Base-by-base conservation (phyloP, 2,113 vertebrate species). In the Lagopus muta region DNA sequence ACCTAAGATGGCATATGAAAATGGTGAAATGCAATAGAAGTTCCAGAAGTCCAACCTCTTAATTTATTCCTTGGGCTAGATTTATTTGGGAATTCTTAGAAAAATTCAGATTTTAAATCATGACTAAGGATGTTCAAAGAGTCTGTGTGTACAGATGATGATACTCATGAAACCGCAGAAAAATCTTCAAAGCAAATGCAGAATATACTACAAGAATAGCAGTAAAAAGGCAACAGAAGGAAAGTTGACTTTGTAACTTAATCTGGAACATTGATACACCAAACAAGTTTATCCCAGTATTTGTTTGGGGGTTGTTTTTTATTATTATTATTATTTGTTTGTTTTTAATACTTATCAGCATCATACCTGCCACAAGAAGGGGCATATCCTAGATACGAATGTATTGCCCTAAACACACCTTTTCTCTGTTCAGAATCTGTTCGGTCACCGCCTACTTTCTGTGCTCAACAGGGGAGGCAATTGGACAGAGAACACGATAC, bases 311-410 rank as follows among this genome's bases (percentile, higher is more conserved):
- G 10, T 24, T 52, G 24, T 54, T 13, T 54, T 9, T 38, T 38
- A 38, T 38, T 38, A 38, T 54, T 7, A 4, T 54, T 17, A n/a
- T n/a, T n/a, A n/a, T 47, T 60, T 62, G 22, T 22, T 60, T 30
- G 65, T 8, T 32, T n/a, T 20, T 57, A 58, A 58, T 58, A n/a
- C 18, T 13, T 16, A 40, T 34, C 30, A 67, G 34, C 22, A 70
- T 12, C 4, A 5, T 21, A 25, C 1, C 48, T 20, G 17, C 28
- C 20, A 57, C 40, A 17, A 6, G 28, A 80, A 64, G 0, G 0
- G 14, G 43, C 25, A 55, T 17, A 36, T 27, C 15, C 42, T 25
- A 6, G 48, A 69, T 4, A 36, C 4, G 55, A 11, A 67, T 32
- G 60, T 24, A 25, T 4, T 52, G 42, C 69, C 27, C 70, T 70